These are phyloP conservation scores for Heliothis peltigera DNA, from an alignment of 2,888 invertebrate species.

Conservation along the genomic window DNA sequence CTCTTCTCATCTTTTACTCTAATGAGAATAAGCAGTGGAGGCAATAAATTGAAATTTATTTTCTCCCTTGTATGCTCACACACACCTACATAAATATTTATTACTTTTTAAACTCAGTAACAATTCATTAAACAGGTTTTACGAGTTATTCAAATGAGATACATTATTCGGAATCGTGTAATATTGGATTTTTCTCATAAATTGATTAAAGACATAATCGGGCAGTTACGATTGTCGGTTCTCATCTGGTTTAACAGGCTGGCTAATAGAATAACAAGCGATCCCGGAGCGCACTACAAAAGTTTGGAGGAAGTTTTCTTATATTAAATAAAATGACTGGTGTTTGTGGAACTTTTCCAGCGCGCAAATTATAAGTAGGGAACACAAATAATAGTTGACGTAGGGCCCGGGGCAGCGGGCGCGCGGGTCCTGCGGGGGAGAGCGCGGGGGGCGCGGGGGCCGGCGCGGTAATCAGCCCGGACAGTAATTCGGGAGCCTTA, in stretches of 20 bases:
- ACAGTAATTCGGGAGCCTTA: conserved; percentile 89
- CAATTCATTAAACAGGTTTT: conserved; percentile 80
- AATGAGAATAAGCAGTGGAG: conserved; percentile 80
- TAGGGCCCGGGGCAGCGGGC: conserved; percentile 75
- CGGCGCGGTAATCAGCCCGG: conserved; percentile 86
- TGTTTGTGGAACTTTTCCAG: conserved; percentile 86
- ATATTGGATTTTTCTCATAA: conserved; percentile 65
- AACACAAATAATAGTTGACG: conserved; percentile 89
- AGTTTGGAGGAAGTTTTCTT: conserved; percentile 82
- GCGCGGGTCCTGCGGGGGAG: conserved; percentile 61
- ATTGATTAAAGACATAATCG: conserved; percentile 67
- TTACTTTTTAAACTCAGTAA: conserved; percentile 80
- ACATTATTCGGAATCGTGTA: conserved; percentile 68
- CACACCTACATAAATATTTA: conserved; percentile 79
- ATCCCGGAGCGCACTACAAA: conserved; percentile 80
- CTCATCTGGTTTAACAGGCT: conserved; percentile 66
- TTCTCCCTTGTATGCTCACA: conserved; percentile 74
- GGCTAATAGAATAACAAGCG: conserved; percentile 78
- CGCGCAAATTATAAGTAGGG: conserved; percentile 87
- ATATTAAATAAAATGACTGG: conserved; percentile 86
- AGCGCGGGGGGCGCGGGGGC: conserved; percentile 65
- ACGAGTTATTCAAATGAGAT: conserved; percentile 78
- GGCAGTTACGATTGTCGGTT: conserved; percentile 72
- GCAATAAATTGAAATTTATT: conserved; percentile 85
- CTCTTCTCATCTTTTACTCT: conserved; percentile 78